Base-by-base conservation (phyloP, 1,140 invertebrate species). In the Scylla paramamosain region DNA sequence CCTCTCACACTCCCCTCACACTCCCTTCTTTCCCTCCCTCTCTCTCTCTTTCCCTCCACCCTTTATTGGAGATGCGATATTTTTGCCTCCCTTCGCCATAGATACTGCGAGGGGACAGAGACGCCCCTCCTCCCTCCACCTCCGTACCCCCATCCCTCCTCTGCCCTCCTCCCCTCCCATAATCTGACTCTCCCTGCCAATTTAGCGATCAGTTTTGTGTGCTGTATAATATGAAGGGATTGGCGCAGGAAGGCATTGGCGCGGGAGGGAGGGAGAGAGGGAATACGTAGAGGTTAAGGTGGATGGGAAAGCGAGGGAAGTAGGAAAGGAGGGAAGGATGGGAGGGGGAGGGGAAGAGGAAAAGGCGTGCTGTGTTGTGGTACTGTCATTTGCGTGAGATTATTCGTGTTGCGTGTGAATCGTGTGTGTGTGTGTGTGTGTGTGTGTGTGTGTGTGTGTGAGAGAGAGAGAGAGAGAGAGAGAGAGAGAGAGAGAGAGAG, bases 221-320 rank as follows among this genome's bases (percentile, higher is more conserved):
- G 67, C n/a, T 77, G 67, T 77, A 77, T 77, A 77, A 77, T 77
- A n/a, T 77, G 67, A n/a, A 77, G 67, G 67, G 67, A 77, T n/a
- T 25, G 67, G 20, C 1, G 52, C 0, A 59, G 52, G 52, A 16
- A 59, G 52, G 52, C 39, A 59, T 39, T 39, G 39, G 20, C 1
- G 52, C 2, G 52, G 52, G 52, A 59, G 52, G 10, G 67, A 77
- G 8, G 67, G 67, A 77, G 52, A 8, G 52, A 59, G 10, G 10
- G 20, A 20, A 20, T 59, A 16, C 10, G 20, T 59, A 20, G 52
- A 20, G 20, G 52, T 16, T 77, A 3, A n/a, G 25, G 20, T 20
- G 20, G 67, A n/a, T 77, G n/a, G 67, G 67, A 77, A n/a, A 77
- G 67, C 0, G 67, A 20, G 20, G 67, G 67, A n/a, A 20, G 6